A percentile compares a stretch with the other conserved stretches of the same genome.
Conservation (phyloP, 2,113 vertebrate species). For the Callocephalon fimbriatum region DNA sequence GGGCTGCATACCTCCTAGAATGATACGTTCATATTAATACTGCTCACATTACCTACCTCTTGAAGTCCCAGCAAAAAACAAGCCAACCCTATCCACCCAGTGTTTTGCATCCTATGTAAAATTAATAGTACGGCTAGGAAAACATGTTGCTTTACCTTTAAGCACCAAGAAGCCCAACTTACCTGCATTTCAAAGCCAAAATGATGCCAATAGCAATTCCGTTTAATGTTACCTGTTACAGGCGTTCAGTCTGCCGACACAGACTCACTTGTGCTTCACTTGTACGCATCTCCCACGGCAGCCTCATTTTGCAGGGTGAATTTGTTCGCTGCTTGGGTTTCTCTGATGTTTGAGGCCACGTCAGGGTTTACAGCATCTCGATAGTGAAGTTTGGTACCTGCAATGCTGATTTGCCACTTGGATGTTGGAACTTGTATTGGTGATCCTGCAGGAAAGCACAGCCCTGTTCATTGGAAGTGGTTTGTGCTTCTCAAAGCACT, state of each 20-base stretch:
- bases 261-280: background rate
- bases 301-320: background rate
- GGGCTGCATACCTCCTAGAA: background rate
- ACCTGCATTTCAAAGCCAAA: background rate
- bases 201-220: background rate
- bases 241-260: rapidly evolving
- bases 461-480: background rate
- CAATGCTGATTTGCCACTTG: background rate
- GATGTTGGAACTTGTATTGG: background rate
- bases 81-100: background rate
- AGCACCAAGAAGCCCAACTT: background rate
- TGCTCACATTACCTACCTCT: background rate
- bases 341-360: background rate
- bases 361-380: background rate
- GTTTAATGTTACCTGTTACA: background rate
- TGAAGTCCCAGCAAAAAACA: background rate
- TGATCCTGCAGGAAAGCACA: background rate
- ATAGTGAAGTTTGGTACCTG: background rate
- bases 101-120: background rate
- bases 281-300: rapidly evolving
- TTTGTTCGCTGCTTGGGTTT: background rate
- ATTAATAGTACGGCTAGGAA: background rate
- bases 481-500: background rate
- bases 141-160: background rate
- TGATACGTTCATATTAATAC: background rate